A percentile compares a stretch with the other conserved stretches of the same genome.
Conservation (phyloP, 2,113 vertebrate species). For the Lynx canadensis region DNA sequence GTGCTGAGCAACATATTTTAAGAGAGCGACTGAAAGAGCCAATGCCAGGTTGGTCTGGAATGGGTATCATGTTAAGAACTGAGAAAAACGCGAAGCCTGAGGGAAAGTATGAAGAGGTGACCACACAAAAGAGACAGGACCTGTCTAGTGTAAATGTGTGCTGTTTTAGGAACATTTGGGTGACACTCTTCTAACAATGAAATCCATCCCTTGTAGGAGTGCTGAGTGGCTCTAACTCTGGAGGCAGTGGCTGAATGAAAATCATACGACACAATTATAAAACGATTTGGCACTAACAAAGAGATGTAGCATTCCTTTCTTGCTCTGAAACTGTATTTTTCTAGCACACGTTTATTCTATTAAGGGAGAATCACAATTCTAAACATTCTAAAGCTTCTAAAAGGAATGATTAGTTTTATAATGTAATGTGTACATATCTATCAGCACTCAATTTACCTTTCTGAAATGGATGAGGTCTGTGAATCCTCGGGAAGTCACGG, state of each 20-base stretch:
- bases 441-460: background rate
- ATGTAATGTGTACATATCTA: background rate
- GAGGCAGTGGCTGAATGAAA: background rate
- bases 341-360: background rate
- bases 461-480: background rate
- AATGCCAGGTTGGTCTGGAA: background rate
- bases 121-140: background rate
- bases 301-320: background rate
- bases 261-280: background rate
- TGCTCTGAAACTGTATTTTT: background rate
- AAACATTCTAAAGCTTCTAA: slow-evolving; percentile 10
- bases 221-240: background rate
- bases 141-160: background rate
- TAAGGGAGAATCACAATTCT: background rate
- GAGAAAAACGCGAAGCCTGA: background rate
- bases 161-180: background rate
- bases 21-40: background rate
- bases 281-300: background rate
- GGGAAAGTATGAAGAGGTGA: background rate
- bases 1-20: background rate
- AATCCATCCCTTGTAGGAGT: background rate
- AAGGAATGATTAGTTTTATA: slow-evolving; percentile 5
- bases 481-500: background rate
- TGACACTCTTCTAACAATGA: background rate
- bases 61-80: background rate